Base-by-base conservation (phyloP, 2,888 invertebrate species). In the Eupithecia vulgata region DNA sequence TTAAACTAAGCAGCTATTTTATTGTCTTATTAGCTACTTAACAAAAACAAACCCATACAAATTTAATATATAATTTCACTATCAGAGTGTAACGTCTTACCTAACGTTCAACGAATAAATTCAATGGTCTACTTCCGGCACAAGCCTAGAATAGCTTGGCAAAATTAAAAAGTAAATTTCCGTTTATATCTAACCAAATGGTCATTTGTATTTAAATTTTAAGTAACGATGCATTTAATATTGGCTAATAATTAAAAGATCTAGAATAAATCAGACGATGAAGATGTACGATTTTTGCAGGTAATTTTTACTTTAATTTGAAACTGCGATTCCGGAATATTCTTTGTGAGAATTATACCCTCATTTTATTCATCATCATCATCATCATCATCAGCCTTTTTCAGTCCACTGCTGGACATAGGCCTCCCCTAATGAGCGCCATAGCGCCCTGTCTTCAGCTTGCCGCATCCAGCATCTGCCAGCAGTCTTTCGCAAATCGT, bases 71-170 rank as follows among this genome's bases (percentile, higher is more conserved):
- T 61, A 0, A 52, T 61, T 34, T 13, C 40, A 65, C 68, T 71
- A 76, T 37, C 67, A 71, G 70, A 77, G 65, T 74, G 70, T 71
- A 72, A 79, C 68, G 61, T 64, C 66, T 75, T 73, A 75, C 68
- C 64, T 76, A 79, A 79, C 70, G 4, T 71, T 67, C 67, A 69
- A 75, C 74, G 70, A 72, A 75, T 76, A 76, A 72, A 77, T 71
- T 25, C 64, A 74, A 76, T 64, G 78, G 70, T 74, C 72, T 76
- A 73, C 78, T 79, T 78, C 76, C 76, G 67, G 75, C 64, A 21
- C 12, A 37, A 42, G 70, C 25, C 37, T 37, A 61, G 70, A 72
- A 68, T 52, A 8, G 34, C 76, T 74, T 67, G 15, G 62, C 62
- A 68, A 52, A 72, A 75, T 72, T 72, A 68, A 67, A 67, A 34